Evolutionary conservation across 2,888 invertebrate species (phyloP), one percentile per base, ranked within the genome.

Genomic region (Phytoseiulus persimilis): DNA sequence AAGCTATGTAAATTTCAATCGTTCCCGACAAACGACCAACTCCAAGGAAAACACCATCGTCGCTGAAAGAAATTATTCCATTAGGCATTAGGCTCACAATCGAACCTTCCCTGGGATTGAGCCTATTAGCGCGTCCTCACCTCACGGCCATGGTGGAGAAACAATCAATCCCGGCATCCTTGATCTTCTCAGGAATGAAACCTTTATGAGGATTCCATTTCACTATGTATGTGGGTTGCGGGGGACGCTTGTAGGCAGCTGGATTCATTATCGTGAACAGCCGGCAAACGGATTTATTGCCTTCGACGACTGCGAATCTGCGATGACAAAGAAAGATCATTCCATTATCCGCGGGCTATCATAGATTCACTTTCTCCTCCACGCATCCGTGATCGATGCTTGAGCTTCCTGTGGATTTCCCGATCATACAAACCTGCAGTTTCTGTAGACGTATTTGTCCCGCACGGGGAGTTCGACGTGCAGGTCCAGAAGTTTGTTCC

Each of bases 21-120:
- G 96, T 96, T 89, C 98, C 98, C 90, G 96, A 96, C 96, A 98
- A 97, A 83, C 97, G 97, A 14, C 98, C 98, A 31, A 97, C 95
- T 90, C 96, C 97, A 0, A 98, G 94, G 93, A 96, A 99, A 90
- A 96, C 94, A 0, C 98, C 98, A 93, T 98, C 97, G 93, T 97
- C 96, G 90, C 97, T 94, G 83, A 39, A 90, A 91, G 3, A 90
- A 83, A 89, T 89, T 83, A n/a, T n/a, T n/a, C n/a, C n/a, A n/a
- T 46, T 46, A 14, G 46, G 46, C 46, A 46, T 46, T n/a, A 39
- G 39, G 39, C 39, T 9, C 3, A 9, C 39, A 9, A 3, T 39
- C 5, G 9, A 39, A 39, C 9, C 39, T 3, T 39, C 39, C 39
- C 5, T 6, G 39, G 9, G 39, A 39, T 39, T 39, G 39, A 39